These are phyloP conservation scores for Copidosoma aretas DNA, from an alignment of 2,888 invertebrate species.

Conservation along the genomic window DNA sequence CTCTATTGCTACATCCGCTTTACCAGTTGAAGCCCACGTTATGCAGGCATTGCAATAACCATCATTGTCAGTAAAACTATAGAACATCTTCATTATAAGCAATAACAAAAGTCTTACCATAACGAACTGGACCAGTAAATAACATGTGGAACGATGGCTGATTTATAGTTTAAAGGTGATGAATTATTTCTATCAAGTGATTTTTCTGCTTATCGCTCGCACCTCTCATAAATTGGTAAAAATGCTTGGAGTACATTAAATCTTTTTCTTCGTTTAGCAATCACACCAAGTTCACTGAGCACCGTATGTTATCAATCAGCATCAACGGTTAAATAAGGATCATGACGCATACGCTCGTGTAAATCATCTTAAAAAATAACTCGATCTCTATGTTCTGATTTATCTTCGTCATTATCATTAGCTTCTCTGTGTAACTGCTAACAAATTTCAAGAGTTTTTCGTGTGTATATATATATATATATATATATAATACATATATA, in stretches of 20 bases:
- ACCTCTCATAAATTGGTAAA: constrained; percentile 40
- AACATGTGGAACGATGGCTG: constrained; percentile 29
- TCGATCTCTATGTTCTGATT: neutral
- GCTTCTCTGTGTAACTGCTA: constrained; percentile 31
- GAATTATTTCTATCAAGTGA: constrained; percentile 38
- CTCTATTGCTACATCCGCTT: constrained; percentile 49
- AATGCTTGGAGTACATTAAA: constrained; percentile 42
- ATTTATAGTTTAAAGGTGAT: constrained; percentile 5
- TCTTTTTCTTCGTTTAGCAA: constrained; percentile 47
- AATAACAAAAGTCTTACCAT: constrained; percentile 55
- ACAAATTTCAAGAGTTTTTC: constrained; percentile 45
- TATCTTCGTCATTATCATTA: neutral
- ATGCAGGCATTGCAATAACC: constrained; percentile 55
- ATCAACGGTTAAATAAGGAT: constrained; percentile 44
- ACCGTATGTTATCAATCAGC: constrained; percentile 42
- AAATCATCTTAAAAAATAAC: constrained; percentile 33
- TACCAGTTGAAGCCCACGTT: constrained; percentile 50
- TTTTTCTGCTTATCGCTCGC: constrained; percentile 43
- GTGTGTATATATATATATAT: too few species aligned
- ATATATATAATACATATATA: too few species aligned
- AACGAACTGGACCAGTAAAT: constrained; percentile 46
- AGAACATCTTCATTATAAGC: constrained; percentile 59
- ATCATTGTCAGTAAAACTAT: constrained; percentile 51
- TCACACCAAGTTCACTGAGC: constrained; percentile 44
- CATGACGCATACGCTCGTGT: constrained; percentile 40